phyloP scores from a whole-genome alignment of 2,888 invertebrate species.

The Leptopilina syphax region DNA sequence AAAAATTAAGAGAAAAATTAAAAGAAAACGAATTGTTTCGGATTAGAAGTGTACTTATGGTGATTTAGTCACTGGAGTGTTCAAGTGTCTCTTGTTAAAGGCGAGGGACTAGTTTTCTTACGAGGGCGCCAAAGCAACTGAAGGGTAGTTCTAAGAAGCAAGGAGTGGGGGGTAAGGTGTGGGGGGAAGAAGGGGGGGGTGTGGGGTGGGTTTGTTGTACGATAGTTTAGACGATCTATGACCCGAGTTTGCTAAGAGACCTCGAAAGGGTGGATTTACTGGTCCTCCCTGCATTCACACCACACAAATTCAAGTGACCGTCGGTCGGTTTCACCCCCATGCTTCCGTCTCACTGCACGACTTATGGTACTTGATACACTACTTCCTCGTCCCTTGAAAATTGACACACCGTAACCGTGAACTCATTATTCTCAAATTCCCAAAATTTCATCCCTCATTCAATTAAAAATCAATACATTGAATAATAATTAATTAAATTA shows the following conservation, averaged over 20 bases:
- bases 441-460: neutral
- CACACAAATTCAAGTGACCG: conserved; percentile 77
- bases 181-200: neutral
- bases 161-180: conserved; percentile 43
- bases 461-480: no score
- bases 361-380: conserved; percentile 70
- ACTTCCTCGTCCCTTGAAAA: conserved; percentile 42
- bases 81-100: conserved; percentile 1
- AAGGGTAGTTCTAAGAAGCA: conserved; percentile 38
- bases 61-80: conserved; percentile 6
- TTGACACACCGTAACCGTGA: conserved; percentile 30
- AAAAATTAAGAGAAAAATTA: no score
- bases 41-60: neutral
- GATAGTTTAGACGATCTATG: conserved; percentile 76
- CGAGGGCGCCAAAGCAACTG: conserved; percentile 14
- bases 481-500: no score
- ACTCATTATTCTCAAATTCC: neutral
- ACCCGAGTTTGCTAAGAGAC: conserved; percentile 75
- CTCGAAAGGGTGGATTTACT: conserved; percentile 76
- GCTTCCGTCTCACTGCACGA: conserved; percentile 67
- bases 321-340: conserved; percentile 63
- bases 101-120: conserved; percentile 10
- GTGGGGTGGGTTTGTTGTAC: conserved; percentile 67
- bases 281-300: conserved; percentile 75
- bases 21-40: no score